Percentiles rank a stretch among this genome's conserved stretches.
phyloP scores from a whole-genome alignment of 2,113 vertebrate species.

The Thinocorus orbignyianus region DNA sequence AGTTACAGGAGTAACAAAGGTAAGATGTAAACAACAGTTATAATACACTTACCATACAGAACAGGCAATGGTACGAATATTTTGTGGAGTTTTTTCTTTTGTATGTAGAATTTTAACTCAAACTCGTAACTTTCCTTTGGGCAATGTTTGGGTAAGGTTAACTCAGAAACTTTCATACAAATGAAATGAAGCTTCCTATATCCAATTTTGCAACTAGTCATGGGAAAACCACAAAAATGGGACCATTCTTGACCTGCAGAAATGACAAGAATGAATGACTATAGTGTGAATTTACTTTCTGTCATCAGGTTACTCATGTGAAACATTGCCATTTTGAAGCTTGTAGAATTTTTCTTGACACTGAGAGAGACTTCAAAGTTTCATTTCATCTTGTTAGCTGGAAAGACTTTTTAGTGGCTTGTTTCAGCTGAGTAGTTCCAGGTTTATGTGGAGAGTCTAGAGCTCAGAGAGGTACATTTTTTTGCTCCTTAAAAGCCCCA shows the following conservation, averaged over 20 bases:
- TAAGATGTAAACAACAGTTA: background rate
- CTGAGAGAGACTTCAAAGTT: background rate
- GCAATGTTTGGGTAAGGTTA: background rate
- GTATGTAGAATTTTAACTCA: background rate
- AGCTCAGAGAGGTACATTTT: background rate
- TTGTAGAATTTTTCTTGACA: background rate
- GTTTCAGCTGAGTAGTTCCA: background rate
- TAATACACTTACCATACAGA: background rate
- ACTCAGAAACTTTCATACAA: background rate
- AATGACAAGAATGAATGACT: background rate
- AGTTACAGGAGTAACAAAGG: background rate
- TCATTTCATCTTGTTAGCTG: background rate
- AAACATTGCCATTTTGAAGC: background rate
- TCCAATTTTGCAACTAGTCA: background rate
- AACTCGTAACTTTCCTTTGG: background rate
- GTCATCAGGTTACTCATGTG: background rate
- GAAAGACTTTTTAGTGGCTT: background rate
- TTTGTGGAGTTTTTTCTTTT: background rate
- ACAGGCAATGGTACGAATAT: background rate
- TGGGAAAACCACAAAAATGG: background rate
- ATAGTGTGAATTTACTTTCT: conserved; percentile 15
- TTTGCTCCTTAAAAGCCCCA: background rate
- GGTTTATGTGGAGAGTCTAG: background rate
- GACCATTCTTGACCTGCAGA: background rate
- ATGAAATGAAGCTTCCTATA: background rate